phyloP scores from a whole-genome alignment of 2,888 invertebrate genomes.

The Aquatica leii region DNA sequence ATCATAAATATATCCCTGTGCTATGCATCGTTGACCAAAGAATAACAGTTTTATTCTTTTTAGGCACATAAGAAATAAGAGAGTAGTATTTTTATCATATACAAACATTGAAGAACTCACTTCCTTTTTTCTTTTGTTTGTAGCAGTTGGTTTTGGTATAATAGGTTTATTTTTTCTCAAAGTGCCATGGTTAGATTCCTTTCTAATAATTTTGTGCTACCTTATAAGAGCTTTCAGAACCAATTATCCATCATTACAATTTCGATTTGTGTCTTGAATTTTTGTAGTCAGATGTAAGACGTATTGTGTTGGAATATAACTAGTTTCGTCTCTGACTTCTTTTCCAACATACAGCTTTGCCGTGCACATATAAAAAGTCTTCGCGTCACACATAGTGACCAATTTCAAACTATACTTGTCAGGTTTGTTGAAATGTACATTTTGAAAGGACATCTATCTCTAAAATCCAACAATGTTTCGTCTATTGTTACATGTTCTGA shows the following conservation, averaged over 20 bases:
- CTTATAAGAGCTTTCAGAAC: slow-evolving; percentile 32
- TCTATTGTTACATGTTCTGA: not conserved
- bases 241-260: slow-evolving; percentile 36
- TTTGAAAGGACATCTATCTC: slow-evolving; percentile 10
- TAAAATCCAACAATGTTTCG: slow-evolving; percentile 3
- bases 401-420: slow-evolving; percentile 38
- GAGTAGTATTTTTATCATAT: slow-evolving; percentile 35
- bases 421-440: slow-evolving; percentile 31
- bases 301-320: slow-evolving; percentile 24
- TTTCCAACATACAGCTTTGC: slow-evolving; percentile 20
- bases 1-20: slow-evolving; percentile 28
- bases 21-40: slow-evolving; percentile 21
- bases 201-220: slow-evolving; percentile 27
- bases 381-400: slow-evolving; percentile 30
- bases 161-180: slow-evolving; percentile 39
- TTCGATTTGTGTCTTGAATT: slow-evolving; percentile 25
- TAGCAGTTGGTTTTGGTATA: slow-evolving; percentile 41
- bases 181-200: slow-evolving; percentile 32
- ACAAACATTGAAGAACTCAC: slow-evolving; percentile 36
- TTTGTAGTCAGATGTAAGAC: slow-evolving; percentile 21
- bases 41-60: slow-evolving; percentile 32
- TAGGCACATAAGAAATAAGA: slow-evolving; percentile 41
- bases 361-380: slow-evolving; percentile 1
- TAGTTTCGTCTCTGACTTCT: slow-evolving; percentile 14
- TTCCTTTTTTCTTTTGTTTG: slow-evolving; percentile 13